Evolutionary conservation across 2,797 vertebrate species (phyloP).

Genomic region (Lagodon rhomboides): DNA sequence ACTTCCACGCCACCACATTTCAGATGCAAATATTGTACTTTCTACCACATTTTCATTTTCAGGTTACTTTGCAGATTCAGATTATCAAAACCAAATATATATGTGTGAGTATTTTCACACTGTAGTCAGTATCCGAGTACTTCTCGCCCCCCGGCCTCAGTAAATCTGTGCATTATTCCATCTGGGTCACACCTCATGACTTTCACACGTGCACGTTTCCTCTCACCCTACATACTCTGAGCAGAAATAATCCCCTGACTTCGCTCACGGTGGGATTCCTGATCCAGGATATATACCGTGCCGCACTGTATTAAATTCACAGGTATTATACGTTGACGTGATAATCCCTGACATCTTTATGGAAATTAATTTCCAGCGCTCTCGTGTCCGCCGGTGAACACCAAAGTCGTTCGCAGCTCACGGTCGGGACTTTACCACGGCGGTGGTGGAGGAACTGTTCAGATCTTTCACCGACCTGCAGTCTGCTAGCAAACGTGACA

Average conservation of each 20-base stretch:
- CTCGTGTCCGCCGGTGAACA: neutral
- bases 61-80: neutral
- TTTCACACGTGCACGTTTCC: slow-evolving; percentile 45
- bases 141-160: neutral
- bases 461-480: neutral
- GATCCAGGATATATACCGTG: slow-evolving; percentile 49
- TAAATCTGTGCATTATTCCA: slow-evolving; percentile 39
- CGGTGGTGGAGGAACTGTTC: neutral
- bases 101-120: neutral
- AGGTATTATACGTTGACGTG: slow-evolving; percentile 40
- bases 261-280: slow-evolving; percentile 26
- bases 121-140: neutral
- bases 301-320: slow-evolving; percentile 37
- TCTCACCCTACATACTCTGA: slow-evolving; percentile 34
- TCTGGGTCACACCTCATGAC: slow-evolving; percentile 57
- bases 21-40: neutral
- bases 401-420: neutral
- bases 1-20: neutral
- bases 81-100: too few relatives aligned
- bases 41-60: neutral
- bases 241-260: slow-evolving; percentile 56
- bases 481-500: neutral
- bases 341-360: slow-evolving; percentile 52
- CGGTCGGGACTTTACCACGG: neutral
- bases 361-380: slow-evolving; percentile 23